A percentile compares a stretch with the other conserved stretches of the same genome.
Conservation (phyloP, 2,888 invertebrate genomes). For the Sphecodes monilicornis region DNA sequence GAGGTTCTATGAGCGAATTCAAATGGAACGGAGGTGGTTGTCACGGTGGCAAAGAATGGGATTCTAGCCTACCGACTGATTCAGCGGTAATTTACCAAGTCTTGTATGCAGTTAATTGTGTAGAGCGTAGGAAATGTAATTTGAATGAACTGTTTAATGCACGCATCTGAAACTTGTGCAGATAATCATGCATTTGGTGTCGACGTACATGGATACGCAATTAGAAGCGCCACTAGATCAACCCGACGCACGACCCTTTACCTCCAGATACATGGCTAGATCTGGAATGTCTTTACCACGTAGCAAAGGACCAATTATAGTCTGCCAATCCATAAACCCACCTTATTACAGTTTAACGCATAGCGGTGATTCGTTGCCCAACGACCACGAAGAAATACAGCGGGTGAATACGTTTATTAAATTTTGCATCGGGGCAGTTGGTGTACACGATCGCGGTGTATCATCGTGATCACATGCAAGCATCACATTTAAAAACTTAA, state of each 20-base stretch:
- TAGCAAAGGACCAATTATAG: slow-evolving; percentile 86
- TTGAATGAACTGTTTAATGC: neutral
- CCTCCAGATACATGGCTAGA: slow-evolving; percentile 83
- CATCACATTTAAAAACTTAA: slow-evolving; percentile 9
- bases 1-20: slow-evolving; percentile 95
- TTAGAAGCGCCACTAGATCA: slow-evolving; percentile 88
- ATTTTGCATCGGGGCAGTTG: neutral
- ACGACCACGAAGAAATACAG: slow-evolving; percentile 89
- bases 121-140: neutral
- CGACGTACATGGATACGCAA: slow-evolving; percentile 94
- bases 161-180: slow-evolving; percentile 79
- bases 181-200: slow-evolving; percentile 94
- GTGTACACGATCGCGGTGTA: neutral
- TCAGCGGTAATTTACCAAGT: slow-evolving; percentile 87
- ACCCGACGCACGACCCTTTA: slow-evolving; percentile 89
- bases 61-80: slow-evolving; percentile 93
- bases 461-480: neutral
- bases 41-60: slow-evolving; percentile 91
- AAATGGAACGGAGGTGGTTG: slow-evolving; percentile 94
- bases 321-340: slow-evolving; percentile 89
- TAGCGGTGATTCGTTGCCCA: slow-evolving; percentile 77
- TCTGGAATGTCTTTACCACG: slow-evolving; percentile 84
- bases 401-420: slow-evolving; percentile 85
- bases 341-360: slow-evolving; percentile 90
- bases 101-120: neutral